Evolutionary conservation across 2,113 vertebrate genomes (phyloP).

Genomic region (Tetraodon nigroviridis): DNA sequence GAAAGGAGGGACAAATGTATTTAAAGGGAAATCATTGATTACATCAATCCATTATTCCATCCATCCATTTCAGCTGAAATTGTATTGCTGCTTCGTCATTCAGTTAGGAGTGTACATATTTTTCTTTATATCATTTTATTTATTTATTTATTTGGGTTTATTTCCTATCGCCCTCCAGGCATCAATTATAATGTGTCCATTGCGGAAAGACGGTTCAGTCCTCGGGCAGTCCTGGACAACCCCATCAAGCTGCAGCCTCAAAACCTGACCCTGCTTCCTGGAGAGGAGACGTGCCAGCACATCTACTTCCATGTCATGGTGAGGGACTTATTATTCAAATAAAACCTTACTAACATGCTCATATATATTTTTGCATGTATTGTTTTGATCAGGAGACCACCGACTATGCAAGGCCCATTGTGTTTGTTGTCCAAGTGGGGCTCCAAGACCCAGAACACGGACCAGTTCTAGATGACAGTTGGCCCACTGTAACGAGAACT

Average conservation of each 20-base stretch:
- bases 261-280: conserved; percentile 66
- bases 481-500: conserved; percentile 84
- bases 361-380: background rate
- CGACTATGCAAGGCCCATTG: conserved; percentile 89
- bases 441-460: conserved; percentile 73
- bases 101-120: background rate
- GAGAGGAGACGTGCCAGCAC: conserved; percentile 77
- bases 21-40: background rate
- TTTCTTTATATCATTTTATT: background rate
- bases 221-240: conserved; percentile 85
- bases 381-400: conserved; percentile 80
- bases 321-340: conserved; percentile 45
- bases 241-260: conserved; percentile 68
- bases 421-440: conserved; percentile 81
- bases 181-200: conserved; percentile 84
- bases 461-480: conserved; percentile 83
- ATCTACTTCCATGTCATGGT: conserved; percentile 92
- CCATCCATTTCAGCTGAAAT: background rate
- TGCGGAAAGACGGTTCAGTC: conserved; percentile 87
- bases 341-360: too few species aligned
- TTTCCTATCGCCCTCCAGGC: conserved; percentile 57
- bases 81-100: background rate
- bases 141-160: background rate
- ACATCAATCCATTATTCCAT: background rate
- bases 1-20: too few species aligned